These are phyloP conservation scores for Rotaria magnacalcarata DNA, from an alignment of 2,888 invertebrate genomes.

Conservation along the genomic window DNA sequence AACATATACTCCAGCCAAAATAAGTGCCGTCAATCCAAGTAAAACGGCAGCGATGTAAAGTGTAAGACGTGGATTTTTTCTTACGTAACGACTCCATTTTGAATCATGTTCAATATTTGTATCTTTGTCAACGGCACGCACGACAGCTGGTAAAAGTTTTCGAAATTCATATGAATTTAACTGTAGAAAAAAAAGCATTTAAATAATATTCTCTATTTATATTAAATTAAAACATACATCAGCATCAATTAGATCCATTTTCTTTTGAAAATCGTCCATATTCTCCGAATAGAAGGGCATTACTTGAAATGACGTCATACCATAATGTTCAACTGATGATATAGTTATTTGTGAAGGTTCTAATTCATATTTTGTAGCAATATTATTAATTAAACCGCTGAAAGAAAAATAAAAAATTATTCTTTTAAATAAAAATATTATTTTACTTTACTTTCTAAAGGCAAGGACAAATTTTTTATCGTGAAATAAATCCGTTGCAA, in stretches of 20 bases:
- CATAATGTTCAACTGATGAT: background rate
- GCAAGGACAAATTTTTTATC: background rate
- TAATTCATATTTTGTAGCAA: background rate
- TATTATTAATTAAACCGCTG: slow-evolving; percentile 23
- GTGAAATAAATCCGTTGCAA: background rate
- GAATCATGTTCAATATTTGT: background rate
- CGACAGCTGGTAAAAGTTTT: slow-evolving; percentile 6
- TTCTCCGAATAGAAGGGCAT: background rate
- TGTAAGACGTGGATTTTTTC: background rate
- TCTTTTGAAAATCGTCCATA: background rate
- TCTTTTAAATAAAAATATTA: background rate
- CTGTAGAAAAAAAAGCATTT: background rate
- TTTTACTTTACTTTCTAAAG: background rate
- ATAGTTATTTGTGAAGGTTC: background rate
- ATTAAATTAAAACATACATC: background rate
- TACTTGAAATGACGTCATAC: slow-evolving; percentile 3
- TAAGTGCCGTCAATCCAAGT: background rate
- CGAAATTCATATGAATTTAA: background rate
- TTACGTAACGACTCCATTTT: background rate
- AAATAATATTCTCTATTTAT: too few species aligned
- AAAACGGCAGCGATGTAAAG: background rate
- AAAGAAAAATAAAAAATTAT: background rate
- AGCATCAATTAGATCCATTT: slow-evolving; percentile 5
- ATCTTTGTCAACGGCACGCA: background rate
- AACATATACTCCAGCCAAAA: background rate